A percentile compares a stretch with the other conserved stretches of the same genome.
Conservation (phyloP, 2,888 invertebrate species). For the Alitta virens region DNA sequence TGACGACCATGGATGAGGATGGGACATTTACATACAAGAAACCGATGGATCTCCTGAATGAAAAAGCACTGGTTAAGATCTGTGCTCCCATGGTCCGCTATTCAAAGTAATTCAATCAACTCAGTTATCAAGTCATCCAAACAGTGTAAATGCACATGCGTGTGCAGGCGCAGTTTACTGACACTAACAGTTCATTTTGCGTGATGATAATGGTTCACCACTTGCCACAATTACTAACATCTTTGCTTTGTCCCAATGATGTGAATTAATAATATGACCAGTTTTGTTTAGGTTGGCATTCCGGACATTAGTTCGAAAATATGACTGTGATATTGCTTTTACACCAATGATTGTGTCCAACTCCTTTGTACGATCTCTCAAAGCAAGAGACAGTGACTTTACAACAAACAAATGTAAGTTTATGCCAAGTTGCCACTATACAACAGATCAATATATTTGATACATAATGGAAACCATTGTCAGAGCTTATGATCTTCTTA, state of each 20-base stretch:
- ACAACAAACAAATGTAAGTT: constrained; percentile 52
- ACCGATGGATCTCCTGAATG: constrained; percentile 66
- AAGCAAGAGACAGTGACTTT: constrained; percentile 69
- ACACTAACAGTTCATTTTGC: too few species aligned
- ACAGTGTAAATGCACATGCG: too few species aligned
- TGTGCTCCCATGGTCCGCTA: constrained; percentile 96
- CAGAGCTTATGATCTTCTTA: neutral
- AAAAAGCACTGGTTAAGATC: constrained; percentile 69
- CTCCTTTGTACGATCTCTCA: constrained; percentile 83
- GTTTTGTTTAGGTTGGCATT: constrained; percentile 71
- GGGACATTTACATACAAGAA: constrained; percentile 11
- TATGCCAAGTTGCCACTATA: neutral
- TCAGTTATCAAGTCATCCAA: too few species aligned
- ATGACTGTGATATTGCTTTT: constrained; percentile 84
- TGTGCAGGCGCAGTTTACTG: too few species aligned
- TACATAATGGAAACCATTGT: too few species aligned
- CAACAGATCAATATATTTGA: too few species aligned
- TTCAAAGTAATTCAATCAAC: constrained; percentile 58
- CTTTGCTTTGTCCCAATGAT: too few species aligned
- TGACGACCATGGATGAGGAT: too few species aligned
- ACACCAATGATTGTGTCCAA: constrained; percentile 97
- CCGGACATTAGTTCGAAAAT: constrained; percentile 72
- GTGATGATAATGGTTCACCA: too few species aligned
- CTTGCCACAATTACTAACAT: too few species aligned
- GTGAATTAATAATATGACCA: too few species aligned